Percentiles rank a stretch among this genome's conserved stretches.
Evolutionary conservation across 2,888 invertebrate species (phyloP).

Genomic region (Syrphus vitripennis): DNA sequence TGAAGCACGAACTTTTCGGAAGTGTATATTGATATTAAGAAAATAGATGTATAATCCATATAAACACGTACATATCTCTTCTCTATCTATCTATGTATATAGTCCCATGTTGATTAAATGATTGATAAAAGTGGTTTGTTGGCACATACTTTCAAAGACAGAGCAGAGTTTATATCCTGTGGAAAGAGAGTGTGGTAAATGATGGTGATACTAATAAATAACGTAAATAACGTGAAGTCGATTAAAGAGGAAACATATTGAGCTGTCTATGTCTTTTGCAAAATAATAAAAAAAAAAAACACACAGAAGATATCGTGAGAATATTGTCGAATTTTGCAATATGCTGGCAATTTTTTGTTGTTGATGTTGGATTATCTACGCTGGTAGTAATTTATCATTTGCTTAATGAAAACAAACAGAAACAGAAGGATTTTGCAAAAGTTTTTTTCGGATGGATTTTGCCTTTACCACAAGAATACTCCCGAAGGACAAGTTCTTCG

Average conservation of each 20-base stretch:
- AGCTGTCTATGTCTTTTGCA: neutral
- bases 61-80: neutral
- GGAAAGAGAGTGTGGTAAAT: neutral
- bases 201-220: conserved; percentile 20
- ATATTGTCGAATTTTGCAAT: neutral
- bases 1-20: conserved; percentile 20
- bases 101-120: conserved; percentile 13
- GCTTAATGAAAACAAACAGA: neutral
- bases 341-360: neutral
- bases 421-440: neutral
- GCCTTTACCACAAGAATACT: neutral
- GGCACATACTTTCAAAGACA: neutral
- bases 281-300: neutral
- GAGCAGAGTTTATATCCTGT: neutral
- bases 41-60: neutral
- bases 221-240: conserved; percentile 18
- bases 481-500: neutral
- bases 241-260: conserved; percentile 10
- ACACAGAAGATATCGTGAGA: neutral
- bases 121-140: conserved; percentile 26
- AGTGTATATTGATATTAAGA: conserved; percentile 37
- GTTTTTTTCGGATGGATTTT: neutral
- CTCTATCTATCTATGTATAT: neutral
- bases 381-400: neutral
- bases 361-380: neutral